Percentiles rank a stretch among this genome's conserved stretches.
Evolutionary conservation across 2,888 invertebrate genomes (phyloP).

Genomic region (Mythimna ferrago): DNA sequence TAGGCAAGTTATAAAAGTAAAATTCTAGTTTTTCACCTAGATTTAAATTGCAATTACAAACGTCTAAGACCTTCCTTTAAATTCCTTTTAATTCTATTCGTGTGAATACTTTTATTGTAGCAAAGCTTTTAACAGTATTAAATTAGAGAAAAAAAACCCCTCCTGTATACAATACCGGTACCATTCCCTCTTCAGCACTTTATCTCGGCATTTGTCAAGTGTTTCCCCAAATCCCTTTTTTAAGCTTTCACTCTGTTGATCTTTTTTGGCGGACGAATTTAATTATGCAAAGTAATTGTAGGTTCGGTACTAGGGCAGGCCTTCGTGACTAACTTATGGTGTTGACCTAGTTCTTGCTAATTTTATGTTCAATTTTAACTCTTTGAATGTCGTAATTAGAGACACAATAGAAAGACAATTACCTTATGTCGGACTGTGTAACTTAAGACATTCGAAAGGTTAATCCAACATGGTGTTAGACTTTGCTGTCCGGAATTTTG

Average conservation of each 20-base stretch:
- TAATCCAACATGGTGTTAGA: neutral
- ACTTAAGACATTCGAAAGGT: no score
- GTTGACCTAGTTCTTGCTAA: constrained; percentile 36
- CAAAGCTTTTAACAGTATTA: constrained; percentile 29
- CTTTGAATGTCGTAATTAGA: no score
- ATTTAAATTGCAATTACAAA: neutral
- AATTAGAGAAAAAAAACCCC: constrained; percentile 11
- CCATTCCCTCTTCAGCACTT: constrained; percentile 24
- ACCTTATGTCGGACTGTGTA: no score
- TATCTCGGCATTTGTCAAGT: constrained; percentile 46
- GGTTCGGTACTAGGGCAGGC: constrained; percentile 1
- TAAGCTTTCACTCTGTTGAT: constrained; percentile 38
- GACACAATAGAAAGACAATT: no score
- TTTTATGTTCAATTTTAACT: constrained; percentile 27
- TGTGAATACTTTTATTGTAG: neutral
- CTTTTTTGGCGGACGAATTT: constrained; percentile 49
- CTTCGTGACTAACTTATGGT: constrained; percentile 39
- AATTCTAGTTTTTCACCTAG: neutral
- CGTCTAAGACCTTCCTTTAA: no score
- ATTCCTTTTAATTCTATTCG: neutral
- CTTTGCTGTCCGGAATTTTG: neutral
- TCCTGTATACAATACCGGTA: constrained; percentile 3
- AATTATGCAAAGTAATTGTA: constrained; percentile 44
- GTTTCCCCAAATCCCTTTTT: constrained; percentile 39
- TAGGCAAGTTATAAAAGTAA: neutral